Base-by-base conservation (phyloP, 2,113 vertebrate species). In the Orientallactaga bullata region DNA sequence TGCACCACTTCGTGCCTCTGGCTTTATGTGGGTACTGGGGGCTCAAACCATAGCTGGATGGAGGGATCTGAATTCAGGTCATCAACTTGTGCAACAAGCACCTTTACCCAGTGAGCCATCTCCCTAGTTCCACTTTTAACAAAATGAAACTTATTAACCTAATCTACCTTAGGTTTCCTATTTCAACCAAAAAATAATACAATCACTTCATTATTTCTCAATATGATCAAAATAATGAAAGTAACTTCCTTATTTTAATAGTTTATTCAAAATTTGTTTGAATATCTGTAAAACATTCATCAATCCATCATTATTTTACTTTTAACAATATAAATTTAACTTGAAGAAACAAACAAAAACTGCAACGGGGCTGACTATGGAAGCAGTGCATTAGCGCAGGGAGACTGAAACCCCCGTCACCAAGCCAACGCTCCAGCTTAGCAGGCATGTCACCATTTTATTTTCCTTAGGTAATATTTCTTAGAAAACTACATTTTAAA, bases 261-360 rank as follows among this genome's bases (percentile, higher is more conserved):
- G 92, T 97, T 97, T 96, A 97, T 93, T 96, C 79, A 92, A 85
- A 95, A 89, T 16, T 93, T 74, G 73, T 96, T 97, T 96, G 96
- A 98, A 97, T 95, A 97, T 95, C 76, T 95, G 92, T 95, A 97
- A 97, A 97, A 80, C 77, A 96, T 93, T 96, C 30, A 95, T 95
- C 71, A 95, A 93, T 61, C 60, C 92, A 76, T 85, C 61, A 95
- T 20, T 88, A 89, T 93, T 47, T 47, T 47, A 47, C 42, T 47
- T 97, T 96, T 96, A 86, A 97, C 92, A 97, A 95, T 78, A 93
- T 80, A 88, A 96, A 95, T 91, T 69, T 96, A 96, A 97, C 93
- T 93, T 93, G 74, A 95, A 94, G 55, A 58, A 85, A 92, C 61
- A 88, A 85, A 89, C 68, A 30, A 63, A 82, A 66, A 39, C 39